These are phyloP conservation scores for Chydorus sphaericus DNA, from an alignment of 2,888 invertebrate species.

Conservation along the genomic window DNA sequence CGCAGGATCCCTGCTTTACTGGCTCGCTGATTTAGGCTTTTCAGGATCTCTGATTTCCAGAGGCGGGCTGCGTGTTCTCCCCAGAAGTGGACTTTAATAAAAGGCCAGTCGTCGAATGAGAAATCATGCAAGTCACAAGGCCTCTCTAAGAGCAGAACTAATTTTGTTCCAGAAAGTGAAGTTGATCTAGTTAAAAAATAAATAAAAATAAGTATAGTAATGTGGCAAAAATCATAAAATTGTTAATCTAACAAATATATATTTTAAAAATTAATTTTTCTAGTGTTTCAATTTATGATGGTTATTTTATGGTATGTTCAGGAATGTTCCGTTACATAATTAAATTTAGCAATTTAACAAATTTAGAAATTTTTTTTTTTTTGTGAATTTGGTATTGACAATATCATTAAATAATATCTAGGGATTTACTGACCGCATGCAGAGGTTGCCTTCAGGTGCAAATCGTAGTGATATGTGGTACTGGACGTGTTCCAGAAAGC, in stretches of 20 bases:
- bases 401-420: too few relatives aligned
- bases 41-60: constrained; percentile 56
- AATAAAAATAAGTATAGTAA: too few relatives aligned
- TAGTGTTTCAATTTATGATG: too few relatives aligned
- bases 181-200: constrained; percentile 41
- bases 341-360: too few relatives aligned
- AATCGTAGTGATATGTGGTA: constrained; percentile 83
- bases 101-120: constrained; percentile 97
- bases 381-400: too few relatives aligned
- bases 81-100: constrained; percentile 83
- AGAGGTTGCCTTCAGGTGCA: constrained; percentile 82
- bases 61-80: constrained; percentile 23
- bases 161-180: constrained; percentile 85
- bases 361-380: too few relatives aligned
- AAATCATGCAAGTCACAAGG: constrained; percentile 81
- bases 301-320: constrained; percentile 29
- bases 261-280: too few relatives aligned
- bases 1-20: constrained; percentile 69
- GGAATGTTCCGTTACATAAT: too few relatives aligned
- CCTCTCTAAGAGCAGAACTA: constrained; percentile 81
- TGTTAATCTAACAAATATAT: too few relatives aligned
- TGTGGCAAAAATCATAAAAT: too few relatives aligned
- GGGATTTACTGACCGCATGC: constrained; percentile 42
- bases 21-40: constrained; percentile 60
- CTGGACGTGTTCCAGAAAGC: constrained; percentile 92